Evolutionary conservation across 2,797 vertebrate species (phyloP).

Genomic region (Sebastes vulpes): DNA sequence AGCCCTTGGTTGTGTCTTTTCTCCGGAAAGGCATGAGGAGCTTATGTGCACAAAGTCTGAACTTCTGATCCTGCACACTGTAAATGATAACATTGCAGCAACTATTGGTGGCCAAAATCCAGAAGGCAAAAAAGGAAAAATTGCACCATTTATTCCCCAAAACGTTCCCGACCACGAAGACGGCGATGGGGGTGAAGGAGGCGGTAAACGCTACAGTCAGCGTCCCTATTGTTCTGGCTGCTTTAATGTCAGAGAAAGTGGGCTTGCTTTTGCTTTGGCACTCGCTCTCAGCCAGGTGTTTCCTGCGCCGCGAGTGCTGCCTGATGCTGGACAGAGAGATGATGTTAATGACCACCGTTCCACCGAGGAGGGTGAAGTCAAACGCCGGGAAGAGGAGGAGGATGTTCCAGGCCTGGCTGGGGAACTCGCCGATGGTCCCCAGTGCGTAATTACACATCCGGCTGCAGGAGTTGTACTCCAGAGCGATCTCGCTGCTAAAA

Average conservation of each 20-base stretch:
- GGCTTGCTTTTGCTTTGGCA: constrained; percentile 75
- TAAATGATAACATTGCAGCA: constrained; percentile 89
- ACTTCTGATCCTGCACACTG: constrained; percentile 87
- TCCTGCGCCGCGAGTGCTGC: constrained; percentile 83
- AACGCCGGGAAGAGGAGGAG: constrained; percentile 83
- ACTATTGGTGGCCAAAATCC: constrained; percentile 87
- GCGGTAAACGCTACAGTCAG: constrained; percentile 86
- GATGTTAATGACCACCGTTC: constrained; percentile 83
- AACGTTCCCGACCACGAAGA: constrained; percentile 88
- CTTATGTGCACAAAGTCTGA: constrained; percentile 82
- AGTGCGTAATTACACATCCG: constrained; percentile 88
- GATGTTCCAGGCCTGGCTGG: constrained; percentile 82
- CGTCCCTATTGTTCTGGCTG: constrained; percentile 86
- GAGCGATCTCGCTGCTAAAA: constrained; percentile 81
- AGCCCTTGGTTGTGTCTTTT: constrained; percentile 37
- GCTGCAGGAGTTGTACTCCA: constrained; percentile 88
- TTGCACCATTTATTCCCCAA: constrained; percentile 87
- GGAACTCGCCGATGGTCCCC: constrained; percentile 65
- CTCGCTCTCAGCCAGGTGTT: constrained; percentile 78
- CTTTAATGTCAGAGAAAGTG: constrained; percentile 88
- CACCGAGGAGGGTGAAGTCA: constrained; percentile 83
- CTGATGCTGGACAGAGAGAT: constrained; percentile 85
- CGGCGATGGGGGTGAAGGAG: constrained; percentile 87
- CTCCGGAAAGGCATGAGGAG: constrained; percentile 70
- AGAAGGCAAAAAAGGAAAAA: constrained; percentile 89